phyloP scores from a whole-genome alignment of 2,888 invertebrate genomes.

The Aromia moschata region DNA sequence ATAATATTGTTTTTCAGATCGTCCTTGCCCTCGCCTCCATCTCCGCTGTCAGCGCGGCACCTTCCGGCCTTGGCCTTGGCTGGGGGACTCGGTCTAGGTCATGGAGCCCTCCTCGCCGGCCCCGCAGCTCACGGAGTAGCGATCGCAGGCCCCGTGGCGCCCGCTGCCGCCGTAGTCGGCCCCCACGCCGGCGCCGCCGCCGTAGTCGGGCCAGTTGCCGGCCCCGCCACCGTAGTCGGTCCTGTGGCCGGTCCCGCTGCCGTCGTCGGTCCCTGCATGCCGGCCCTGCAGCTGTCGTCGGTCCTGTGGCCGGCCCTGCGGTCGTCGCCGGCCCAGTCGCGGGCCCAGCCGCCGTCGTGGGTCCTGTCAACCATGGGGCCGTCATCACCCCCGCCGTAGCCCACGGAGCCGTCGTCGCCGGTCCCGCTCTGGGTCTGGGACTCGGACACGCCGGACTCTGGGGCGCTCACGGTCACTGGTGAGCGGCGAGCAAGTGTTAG shows the following conservation, averaged over 20 bases:
- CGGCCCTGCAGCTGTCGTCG: slow-evolving; percentile 11
- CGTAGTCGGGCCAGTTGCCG: background rate
- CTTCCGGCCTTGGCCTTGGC: slow-evolving; percentile 2
- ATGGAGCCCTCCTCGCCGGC: slow-evolving; percentile 17
- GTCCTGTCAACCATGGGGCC: slow-evolving; percentile 17
- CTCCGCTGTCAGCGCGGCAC: background rate
- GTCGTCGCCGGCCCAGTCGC: slow-evolving; percentile 10
- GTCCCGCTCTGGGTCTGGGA: slow-evolving; percentile 15
- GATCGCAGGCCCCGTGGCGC: slow-evolving; percentile 3
- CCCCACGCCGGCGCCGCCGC: background rate
- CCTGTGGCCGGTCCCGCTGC: background rate
- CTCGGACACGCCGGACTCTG: slow-evolving; percentile 10
- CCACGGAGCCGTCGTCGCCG: slow-evolving; percentile 19
- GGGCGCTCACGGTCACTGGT: slow-evolving; percentile 16
- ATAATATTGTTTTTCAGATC: background rate
- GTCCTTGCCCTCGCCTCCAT: background rate
- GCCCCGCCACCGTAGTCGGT: background rate
- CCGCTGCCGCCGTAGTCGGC: slow-evolving; percentile 4
- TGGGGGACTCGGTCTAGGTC: slow-evolving; percentile 6
- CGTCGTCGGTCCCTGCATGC: slow-evolving; percentile 4
- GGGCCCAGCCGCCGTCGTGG: slow-evolving; percentile 3
- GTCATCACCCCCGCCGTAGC: slow-evolving; percentile 19
- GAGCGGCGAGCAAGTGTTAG: background rate
- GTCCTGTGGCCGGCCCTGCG: background rate
- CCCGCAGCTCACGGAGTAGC: slow-evolving; percentile 9